Conservation (phyloP, 2,113 vertebrate species). For the Malurus alboscapulatus region DNA sequence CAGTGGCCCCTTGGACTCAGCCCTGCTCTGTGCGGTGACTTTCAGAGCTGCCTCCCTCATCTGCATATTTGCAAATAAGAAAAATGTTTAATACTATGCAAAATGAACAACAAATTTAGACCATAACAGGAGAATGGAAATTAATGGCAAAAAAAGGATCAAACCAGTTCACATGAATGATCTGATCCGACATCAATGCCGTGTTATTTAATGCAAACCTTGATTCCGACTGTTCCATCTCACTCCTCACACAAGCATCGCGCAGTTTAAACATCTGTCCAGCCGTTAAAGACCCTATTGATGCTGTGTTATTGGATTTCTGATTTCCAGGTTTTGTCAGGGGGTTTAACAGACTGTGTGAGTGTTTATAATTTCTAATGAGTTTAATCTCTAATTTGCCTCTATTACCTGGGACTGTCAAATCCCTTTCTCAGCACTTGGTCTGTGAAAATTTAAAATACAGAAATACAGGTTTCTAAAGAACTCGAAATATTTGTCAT, state of each 20-base stretch:
- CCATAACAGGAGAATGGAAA: background rate
- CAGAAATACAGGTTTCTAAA: background rate
- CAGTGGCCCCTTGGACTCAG: background rate
- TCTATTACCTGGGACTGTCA: constrained; percentile 39
- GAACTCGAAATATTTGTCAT: constrained; percentile 32
- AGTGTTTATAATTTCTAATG: constrained; percentile 62
- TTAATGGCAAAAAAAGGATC: constrained; percentile 29
- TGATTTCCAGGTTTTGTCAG: constrained; percentile 66
- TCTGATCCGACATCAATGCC: constrained; percentile 31
- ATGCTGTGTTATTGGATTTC: constrained; percentile 69
- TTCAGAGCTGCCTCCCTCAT: background rate
- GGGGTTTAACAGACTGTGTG: constrained; percentile 42
- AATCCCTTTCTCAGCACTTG: background rate
- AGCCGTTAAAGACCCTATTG: constrained; percentile 51
- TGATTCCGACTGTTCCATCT: constrained; percentile 63
- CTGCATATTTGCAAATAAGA: background rate
- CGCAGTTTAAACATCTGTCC: constrained; percentile 70
- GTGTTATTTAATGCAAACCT: constrained; percentile 69
- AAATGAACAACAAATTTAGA: background rate
- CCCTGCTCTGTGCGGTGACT: background rate
- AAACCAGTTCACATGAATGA: constrained; percentile 12
- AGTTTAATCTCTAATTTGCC: constrained; percentile 49
- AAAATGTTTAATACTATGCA: background rate
- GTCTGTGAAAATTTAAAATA: background rate
- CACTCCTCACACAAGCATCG: constrained; percentile 56